A percentile compares a stretch with the other conserved stretches of the same genome.
phyloP scores from a whole-genome alignment of 2,888 invertebrate genomes.

The Diarsia brunnea region DNA sequence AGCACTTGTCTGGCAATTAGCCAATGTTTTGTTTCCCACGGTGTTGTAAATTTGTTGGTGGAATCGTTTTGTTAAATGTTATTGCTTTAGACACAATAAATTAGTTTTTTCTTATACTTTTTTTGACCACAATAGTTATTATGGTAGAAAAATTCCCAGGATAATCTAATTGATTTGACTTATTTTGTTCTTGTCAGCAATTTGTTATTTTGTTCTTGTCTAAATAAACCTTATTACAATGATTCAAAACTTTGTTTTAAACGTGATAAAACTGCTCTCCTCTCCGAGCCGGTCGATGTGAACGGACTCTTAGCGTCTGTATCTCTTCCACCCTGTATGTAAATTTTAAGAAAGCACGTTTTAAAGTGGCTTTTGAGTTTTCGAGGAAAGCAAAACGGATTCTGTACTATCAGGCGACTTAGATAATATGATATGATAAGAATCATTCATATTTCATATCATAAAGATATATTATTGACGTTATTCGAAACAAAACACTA shows the following conservation, averaged over 20 bases:
- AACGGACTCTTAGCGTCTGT: too few relatives aligned
- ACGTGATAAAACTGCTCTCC: too few relatives aligned
- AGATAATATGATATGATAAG: background rate
- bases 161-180: background rate
- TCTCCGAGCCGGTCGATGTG: too few relatives aligned
- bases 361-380: background rate
- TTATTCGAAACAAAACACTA: background rate
- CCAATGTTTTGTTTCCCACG: slow-evolving; percentile 57
- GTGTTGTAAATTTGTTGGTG: slow-evolving; percentile 58
- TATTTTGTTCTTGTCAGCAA: too few relatives aligned
- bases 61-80: slow-evolving; percentile 57
- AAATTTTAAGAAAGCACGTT: background rate
- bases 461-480: background rate
- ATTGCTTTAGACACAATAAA: slow-evolving; percentile 54
- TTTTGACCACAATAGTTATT: slow-evolving; percentile 45
- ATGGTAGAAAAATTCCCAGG: background rate
- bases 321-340: too few relatives aligned
- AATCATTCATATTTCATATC: slow-evolving; percentile 15
- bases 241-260: too few relatives aligned
- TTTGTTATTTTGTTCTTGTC: too few relatives aligned
- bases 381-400: background rate
- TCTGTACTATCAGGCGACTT: background rate
- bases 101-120: slow-evolving; percentile 30
- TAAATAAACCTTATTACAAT: too few relatives aligned
- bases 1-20: slow-evolving; percentile 53